These are phyloP conservation scores for Podiceps cristatus DNA, from an alignment of 2,113 vertebrate species.

Conservation along the genomic window DNA sequence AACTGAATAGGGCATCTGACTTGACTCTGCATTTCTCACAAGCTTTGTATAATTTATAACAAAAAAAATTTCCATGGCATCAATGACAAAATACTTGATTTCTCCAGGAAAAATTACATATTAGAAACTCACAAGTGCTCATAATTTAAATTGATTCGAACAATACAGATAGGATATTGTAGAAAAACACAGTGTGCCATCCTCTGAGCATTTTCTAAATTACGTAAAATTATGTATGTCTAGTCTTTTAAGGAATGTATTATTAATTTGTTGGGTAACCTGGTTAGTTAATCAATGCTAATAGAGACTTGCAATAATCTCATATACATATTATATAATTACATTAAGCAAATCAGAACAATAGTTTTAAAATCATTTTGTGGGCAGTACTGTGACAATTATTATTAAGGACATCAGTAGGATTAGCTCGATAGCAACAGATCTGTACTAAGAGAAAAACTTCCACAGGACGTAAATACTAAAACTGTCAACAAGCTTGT, in stretches of 20 bases:
- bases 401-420: not conserved
- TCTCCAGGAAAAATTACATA: not conserved
- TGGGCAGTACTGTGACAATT: slow-evolving; percentile 28
- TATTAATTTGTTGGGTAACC: slow-evolving; percentile 29
- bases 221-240: not conserved
- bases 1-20: not conserved
- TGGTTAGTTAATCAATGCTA: slow-evolving; percentile 49
- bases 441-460: not conserved
- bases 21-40: not conserved
- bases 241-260: slow-evolving; percentile 17
- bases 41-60: not conserved
- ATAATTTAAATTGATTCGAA: not conserved
- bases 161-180: not conserved
- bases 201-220: slow-evolving; percentile 4
- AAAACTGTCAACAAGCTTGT: not conserved
- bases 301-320: slow-evolving; percentile 43
- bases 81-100: not conserved
- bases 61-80: not conserved
- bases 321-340: slow-evolving; percentile 1
- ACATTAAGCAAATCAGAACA: slow-evolving; percentile 25
- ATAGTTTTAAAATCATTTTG: slow-evolving; percentile 22
- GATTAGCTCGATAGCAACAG: not conserved
- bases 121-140: not conserved
- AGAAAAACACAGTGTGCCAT: not conserved
- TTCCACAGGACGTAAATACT: not conserved